Percentiles rank a stretch among this genome's conserved stretches.
Evolutionary conservation across 2,888 invertebrate genomes (phyloP).

Genomic region (Leucania comma): DNA sequence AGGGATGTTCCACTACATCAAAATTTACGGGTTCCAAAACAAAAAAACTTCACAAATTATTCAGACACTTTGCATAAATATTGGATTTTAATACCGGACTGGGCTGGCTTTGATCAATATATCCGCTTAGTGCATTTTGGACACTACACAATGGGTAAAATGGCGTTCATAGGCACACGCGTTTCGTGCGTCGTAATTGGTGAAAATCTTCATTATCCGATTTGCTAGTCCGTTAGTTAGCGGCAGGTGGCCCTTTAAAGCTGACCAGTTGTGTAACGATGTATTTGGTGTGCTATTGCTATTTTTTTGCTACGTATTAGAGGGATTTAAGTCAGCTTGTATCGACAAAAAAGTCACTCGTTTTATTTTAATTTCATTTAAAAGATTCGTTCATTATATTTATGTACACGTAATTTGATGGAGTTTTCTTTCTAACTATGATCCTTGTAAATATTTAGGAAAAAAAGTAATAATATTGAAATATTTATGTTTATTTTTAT

Average conservation of each 20-base stretch:
- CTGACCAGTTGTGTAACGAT: background rate
- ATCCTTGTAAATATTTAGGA: no score
- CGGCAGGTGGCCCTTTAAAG: slow-evolving; percentile 18
- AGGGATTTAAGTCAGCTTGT: background rate
- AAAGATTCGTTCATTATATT: no score
- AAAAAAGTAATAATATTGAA: no score
- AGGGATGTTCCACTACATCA: slow-evolving; percentile 29
- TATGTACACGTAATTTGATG: no score
- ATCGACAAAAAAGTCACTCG: background rate
- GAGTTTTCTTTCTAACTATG: no score
- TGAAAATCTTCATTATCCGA: slow-evolving; percentile 60
- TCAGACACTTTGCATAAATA: slow-evolving; percentile 61
- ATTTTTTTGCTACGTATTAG: background rate
- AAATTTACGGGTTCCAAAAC: slow-evolving; percentile 43
- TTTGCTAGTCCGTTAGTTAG: slow-evolving; percentile 56
- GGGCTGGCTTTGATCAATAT: slow-evolving; percentile 61
- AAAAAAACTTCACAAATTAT: slow-evolving; percentile 60
- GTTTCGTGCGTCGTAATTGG: slow-evolving; percentile 62
- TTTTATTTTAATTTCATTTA: no score
- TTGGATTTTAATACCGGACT: slow-evolving; percentile 61
- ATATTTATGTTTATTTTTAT: no score
- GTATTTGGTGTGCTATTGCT: background rate
- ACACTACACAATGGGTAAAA: slow-evolving; percentile 65
- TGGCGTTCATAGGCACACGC: slow-evolving; percentile 63
- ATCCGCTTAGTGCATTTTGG: slow-evolving; percentile 68